Base-by-base conservation (phyloP, 2,888 invertebrate genomes). In the Tuta absoluta region DNA sequence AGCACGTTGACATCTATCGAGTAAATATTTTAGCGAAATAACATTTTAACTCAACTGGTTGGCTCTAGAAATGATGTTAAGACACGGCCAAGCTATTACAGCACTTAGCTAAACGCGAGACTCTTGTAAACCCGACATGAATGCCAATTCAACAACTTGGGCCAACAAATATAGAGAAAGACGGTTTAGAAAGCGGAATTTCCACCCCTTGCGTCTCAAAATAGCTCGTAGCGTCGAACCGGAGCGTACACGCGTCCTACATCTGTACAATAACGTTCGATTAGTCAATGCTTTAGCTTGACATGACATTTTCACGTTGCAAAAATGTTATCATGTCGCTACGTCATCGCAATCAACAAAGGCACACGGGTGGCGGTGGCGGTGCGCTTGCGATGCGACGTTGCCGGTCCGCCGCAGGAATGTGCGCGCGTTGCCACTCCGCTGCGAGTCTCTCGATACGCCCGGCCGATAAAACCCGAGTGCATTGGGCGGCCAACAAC, bases 401-500 rank as follows among this genome's bases (percentile, higher is more conserved):
- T 83, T 85, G 87, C 86, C 87, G 89, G 87, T 86, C 77, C 74
- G 69, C 74, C 77, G 79, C 77, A 82, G 85, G 89, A 89, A 89
- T 89, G 89, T 87, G 88, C 82, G 77, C 85, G 87, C 79, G 88
- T 83, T 87, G 89, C 89, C 88, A 84, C 78, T 73, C 79, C 85
- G 81, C 33, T 33, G 33, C 28, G 3, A 33, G 33, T 77, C 71
- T 73, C 72, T 71, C 73, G 80, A 80, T 79, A 75, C 77, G 81
- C 72, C 72, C 83, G 80, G 74, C 71, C 82, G 87, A 89, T 87
- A 87, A 83, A 81, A 72, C 78, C 77, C 79, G 82, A 83, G 84
- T 86, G 89, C 88, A 89, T 84, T 87, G 89, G 89, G 89, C 88
- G 89, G 89, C 85, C 75, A 77, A 76, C 76, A 77, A 81, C 79